Conservation (phyloP, 2,113 vertebrate genomes). For the Amblyornis subalaris region DNA sequence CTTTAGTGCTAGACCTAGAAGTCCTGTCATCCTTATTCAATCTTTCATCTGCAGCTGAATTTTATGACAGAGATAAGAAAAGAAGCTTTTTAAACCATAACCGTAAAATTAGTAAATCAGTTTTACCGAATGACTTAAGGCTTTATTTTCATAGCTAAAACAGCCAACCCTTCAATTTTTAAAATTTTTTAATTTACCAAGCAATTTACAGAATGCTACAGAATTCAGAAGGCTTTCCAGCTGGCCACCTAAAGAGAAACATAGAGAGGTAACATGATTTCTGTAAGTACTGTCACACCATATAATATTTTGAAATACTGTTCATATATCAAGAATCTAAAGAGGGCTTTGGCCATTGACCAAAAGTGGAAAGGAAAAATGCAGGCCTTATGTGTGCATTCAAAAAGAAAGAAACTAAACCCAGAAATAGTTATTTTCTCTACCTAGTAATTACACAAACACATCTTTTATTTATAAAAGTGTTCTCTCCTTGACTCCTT, state of each 20-base stretch:
- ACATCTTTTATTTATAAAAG: conserved; percentile 27
- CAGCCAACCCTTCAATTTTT: neutral
- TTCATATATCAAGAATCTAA: neutral
- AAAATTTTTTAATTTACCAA: neutral
- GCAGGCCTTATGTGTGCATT: neutral
- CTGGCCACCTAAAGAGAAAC: neutral
- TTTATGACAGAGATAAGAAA: neutral
- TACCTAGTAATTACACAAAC: conserved; percentile 22
- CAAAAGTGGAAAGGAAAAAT: neutral
- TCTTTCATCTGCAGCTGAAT: neutral
- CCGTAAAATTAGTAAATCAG: neutral
- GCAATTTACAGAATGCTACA: neutral
- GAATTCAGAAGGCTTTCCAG: neutral
- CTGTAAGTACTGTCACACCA: neutral
- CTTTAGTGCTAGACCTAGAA: neutral
- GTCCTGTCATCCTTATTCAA: neutral
- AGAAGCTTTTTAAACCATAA: neutral
- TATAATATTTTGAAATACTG: neutral
- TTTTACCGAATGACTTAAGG: neutral
- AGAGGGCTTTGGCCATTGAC: neutral
- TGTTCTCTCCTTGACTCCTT: conserved; percentile 4
- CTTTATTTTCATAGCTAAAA: neutral
- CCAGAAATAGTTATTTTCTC: neutral
- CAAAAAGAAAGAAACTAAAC: neutral
- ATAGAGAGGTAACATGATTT: neutral